Conservation (phyloP, 2,113 vertebrate species). For the Pseudorhombus dupliciocellatus region DNA sequence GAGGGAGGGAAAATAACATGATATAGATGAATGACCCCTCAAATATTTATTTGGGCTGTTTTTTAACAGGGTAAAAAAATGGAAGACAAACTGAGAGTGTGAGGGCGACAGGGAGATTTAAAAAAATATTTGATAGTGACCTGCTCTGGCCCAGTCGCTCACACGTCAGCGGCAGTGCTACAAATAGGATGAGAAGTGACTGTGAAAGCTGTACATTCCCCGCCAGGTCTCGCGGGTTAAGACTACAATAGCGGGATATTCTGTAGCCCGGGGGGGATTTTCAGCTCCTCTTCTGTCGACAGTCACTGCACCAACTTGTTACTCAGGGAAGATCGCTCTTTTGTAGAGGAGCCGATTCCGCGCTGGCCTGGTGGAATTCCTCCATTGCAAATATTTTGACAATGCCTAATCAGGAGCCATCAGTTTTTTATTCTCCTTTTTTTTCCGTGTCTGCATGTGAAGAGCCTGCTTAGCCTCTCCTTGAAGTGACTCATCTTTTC, state of each 20-base stretch:
- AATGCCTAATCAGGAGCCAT: conserved; percentile 76
- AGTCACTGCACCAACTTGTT: conserved; percentile 84
- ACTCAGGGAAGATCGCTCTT: conserved; percentile 85
- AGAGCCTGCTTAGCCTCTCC: background rate
- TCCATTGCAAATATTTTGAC: conserved; percentile 81
- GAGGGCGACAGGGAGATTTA: conserved; percentile 12
- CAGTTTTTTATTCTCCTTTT: conserved; percentile 24
- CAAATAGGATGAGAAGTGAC: conserved; percentile 88
- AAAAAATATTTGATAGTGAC: conserved; percentile 71
- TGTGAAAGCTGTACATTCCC: conserved; percentile 88
- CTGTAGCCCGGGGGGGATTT: conserved; percentile 84
- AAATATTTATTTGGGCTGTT: conserved; percentile 36
- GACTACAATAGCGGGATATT: conserved; percentile 87
- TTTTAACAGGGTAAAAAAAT: conserved; percentile 7
- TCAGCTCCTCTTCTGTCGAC: conserved; percentile 83
- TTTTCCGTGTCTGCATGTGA: background rate
- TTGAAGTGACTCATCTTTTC: conserved; percentile 1
- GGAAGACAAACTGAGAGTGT: background rate
- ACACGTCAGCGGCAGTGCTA: conserved; percentile 85
- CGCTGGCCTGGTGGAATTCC: conserved; percentile 78
- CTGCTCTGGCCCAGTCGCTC: conserved; percentile 77
- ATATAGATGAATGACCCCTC: conserved; percentile 29
- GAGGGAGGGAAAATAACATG: conserved; percentile 39
- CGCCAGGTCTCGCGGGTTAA: conserved; percentile 88
- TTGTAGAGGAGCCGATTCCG: conserved; percentile 71